Conservation (phyloP, 2,797 vertebrate genomes). For the Melanogrammus aeglefinus region DNA sequence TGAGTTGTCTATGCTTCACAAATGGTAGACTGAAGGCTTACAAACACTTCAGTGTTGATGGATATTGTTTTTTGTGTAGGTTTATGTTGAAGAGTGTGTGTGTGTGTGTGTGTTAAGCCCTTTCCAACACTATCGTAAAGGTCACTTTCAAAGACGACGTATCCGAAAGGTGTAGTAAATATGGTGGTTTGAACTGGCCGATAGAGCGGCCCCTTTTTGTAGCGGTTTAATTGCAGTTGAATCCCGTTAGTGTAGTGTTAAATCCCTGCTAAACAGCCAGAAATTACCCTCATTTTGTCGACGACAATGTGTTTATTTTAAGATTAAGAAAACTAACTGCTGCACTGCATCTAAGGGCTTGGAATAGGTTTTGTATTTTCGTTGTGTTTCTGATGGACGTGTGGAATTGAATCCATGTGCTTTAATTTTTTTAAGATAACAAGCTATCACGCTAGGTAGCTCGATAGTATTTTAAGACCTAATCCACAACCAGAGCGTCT, state of each 20-base stretch:
- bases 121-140: not conserved
- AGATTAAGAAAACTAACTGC: not conserved
- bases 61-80: not conserved
- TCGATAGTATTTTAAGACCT: not conserved
- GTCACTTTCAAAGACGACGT: not conserved
- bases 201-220: not conserved
- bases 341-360: not conserved
- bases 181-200: not conserved
- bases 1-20: not conserved
- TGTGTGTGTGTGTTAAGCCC: not conserved
- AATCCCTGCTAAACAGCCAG: not conserved
- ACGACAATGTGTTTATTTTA: too few species aligned
- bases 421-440: not conserved
- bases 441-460: not conserved
- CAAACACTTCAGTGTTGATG: not conserved
- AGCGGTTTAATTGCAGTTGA: not conserved
- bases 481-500: not conserved
- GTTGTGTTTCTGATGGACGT: not conserved
- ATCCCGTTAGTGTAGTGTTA: not conserved
- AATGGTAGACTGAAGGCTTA: not conserved
- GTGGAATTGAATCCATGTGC: not conserved
- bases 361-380: not conserved
- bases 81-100: not conserved
- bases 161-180: not conserved
- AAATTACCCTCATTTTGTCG: not conserved